Percentiles rank a stretch among this genome's conserved stretches.
These are phyloP conservation scores for Genyomyrus donnyi DNA, from an alignment of 2,113 vertebrate species.

Conservation along the genomic window DNA sequence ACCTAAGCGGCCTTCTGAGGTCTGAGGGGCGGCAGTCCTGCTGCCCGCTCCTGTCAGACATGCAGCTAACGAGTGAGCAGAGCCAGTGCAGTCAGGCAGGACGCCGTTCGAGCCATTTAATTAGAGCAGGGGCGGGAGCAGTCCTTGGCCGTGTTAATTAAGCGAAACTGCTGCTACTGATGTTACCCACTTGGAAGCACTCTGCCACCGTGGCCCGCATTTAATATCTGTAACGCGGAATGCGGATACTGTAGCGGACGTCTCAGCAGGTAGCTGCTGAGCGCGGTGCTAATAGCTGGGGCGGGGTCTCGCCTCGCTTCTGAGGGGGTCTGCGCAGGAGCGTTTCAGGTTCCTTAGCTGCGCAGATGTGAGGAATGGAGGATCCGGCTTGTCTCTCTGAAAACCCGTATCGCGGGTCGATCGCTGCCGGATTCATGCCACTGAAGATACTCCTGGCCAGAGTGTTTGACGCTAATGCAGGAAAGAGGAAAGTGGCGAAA, in stretches of 20 bases:
- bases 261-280: not conserved
- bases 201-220: not conserved
- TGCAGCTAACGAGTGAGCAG: not conserved
- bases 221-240: not conserved
- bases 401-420: not conserved
- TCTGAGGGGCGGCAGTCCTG: not conserved
- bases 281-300: not conserved
- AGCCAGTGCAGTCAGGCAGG: not conserved
- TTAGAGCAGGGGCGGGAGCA: conserved; percentile 6
- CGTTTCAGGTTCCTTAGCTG: not conserved
- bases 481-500: not conserved
- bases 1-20: not conserved
- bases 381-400: not conserved
- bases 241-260: not conserved
- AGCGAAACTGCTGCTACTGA: not conserved
- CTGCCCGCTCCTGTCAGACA: not conserved
- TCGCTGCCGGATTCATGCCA: not conserved
- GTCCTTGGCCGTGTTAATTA: conserved; percentile 1
- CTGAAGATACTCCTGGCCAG: not conserved
- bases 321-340: not conserved
- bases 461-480: not conserved
- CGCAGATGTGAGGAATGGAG: not conserved
- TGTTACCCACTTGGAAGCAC: conserved; percentile 2
- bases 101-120: not conserved
- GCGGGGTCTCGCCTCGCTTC: not conserved